These are phyloP conservation scores for Abscondita cerata DNA, from an alignment of 2,888 invertebrate species.

Conservation along the genomic window DNA sequence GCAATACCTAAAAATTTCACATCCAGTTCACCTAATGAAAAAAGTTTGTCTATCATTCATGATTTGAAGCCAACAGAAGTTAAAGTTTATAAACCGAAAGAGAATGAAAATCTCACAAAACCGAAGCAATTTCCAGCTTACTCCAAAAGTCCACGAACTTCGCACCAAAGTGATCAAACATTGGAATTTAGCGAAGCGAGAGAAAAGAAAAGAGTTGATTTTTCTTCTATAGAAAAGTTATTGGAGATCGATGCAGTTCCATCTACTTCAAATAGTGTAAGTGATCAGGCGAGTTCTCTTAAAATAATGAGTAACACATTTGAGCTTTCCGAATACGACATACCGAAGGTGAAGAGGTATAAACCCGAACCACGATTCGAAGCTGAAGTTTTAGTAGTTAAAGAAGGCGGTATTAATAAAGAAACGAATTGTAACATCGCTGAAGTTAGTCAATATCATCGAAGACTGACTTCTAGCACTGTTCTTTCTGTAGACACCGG, in stretches of 20 bases:
- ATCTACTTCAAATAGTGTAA: background rate
- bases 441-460: too few relatives aligned
- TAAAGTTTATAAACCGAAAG: background rate
- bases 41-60: constrained; percentile 16
- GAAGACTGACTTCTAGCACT: background rate
- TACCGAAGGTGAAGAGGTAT: constrained; percentile 16
- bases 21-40: constrained; percentile 5
- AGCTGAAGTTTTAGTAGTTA: constrained; percentile 18
- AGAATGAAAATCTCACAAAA: background rate
- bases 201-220: constrained; percentile 25
- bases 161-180: background rate
- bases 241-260: constrained; percentile 3
- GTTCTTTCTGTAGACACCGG: constrained; percentile 3
- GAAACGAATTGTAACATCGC: background rate
- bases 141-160: constrained; percentile 8
- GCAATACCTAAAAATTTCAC: background rate
- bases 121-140: background rate
- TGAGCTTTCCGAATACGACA: constrained; percentile 19
- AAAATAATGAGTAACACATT: constrained; percentile 7
- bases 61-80: background rate
- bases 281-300: background rate
- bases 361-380: constrained; percentile 17
- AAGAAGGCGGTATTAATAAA: constrained; percentile 25
- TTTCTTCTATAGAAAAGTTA: constrained; percentile 22
- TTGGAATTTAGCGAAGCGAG: background rate